phyloP scores from a whole-genome alignment of 2,113 vertebrate genomes.

The Lipotes vexillifer region DNA sequence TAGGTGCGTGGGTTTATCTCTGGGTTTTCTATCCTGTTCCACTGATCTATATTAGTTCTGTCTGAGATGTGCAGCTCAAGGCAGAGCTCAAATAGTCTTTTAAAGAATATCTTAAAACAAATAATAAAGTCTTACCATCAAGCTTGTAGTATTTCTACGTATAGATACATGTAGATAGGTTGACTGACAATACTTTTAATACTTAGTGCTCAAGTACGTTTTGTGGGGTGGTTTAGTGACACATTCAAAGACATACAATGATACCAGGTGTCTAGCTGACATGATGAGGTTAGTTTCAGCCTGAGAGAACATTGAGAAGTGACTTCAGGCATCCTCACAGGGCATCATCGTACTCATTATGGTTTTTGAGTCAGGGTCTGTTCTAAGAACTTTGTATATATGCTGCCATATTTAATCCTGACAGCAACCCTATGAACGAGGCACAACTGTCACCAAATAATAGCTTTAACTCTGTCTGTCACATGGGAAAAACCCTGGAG shows the following conservation, averaged over 20 bases:
- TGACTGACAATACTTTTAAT: background rate
- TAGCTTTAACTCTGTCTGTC: background rate
- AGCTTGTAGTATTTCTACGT: background rate
- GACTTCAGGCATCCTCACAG: background rate
- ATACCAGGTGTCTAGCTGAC: background rate
- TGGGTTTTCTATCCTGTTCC: too few species aligned
- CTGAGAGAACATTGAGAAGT: background rate
- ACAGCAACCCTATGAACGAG: background rate
- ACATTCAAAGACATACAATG: background rate
- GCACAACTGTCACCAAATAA: background rate
- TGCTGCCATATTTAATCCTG: background rate
- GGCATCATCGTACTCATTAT: accelerated
- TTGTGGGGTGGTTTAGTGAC: background rate
- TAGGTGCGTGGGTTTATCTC: too few species aligned
- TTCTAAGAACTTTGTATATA: background rate
- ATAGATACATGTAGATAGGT: background rate
- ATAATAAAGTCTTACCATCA: background rate
- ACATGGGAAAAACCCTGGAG: background rate
- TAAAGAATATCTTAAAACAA: background rate
- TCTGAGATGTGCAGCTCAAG: background rate
- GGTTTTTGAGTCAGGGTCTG: background rate
- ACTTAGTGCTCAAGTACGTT: background rate
- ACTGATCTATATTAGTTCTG: background rate
- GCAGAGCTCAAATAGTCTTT: background rate
- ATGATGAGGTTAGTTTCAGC: background rate